These are phyloP conservation scores for Thecophora atra DNA, from an alignment of 2,888 invertebrate species.

Conservation along the genomic window DNA sequence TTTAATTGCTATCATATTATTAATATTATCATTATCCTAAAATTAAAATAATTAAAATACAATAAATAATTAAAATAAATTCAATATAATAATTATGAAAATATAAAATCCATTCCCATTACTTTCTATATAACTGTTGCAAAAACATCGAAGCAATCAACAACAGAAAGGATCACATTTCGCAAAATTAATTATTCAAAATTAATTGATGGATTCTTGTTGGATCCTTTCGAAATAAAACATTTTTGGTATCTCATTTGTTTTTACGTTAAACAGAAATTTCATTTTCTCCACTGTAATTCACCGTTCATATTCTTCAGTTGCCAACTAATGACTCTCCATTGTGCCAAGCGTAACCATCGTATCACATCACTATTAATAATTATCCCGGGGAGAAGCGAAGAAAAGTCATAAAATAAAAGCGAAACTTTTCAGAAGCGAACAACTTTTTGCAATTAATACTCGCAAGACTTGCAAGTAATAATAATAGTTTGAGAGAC, in stretches of 20 bases:
- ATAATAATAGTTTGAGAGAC: background rate
- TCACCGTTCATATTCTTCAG: background rate
- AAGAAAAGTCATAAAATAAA: constrained; percentile 3
- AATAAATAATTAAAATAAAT: no score
- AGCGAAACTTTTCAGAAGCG: background rate
- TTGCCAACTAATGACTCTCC: background rate
- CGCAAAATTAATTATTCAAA: no score
- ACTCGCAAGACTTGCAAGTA: background rate
- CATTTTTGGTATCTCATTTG: background rate
- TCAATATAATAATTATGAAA: no score
- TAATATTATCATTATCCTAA: no score
- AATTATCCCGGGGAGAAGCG: background rate
- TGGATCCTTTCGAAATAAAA: background rate
- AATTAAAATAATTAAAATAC: no score
- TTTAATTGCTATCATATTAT: no score
- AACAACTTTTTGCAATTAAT: constrained; percentile 1
- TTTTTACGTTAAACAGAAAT: background rate
- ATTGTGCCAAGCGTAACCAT: background rate
- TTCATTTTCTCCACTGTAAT: background rate
- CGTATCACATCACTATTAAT: background rate
- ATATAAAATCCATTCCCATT: no score
- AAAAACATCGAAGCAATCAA: no score
- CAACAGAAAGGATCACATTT: no score
- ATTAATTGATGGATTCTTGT: no score
- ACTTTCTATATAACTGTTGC: no score